These are phyloP conservation scores for Cygnus atratus DNA, from an alignment of 2,113 vertebrate species.

Conservation along the genomic window DNA sequence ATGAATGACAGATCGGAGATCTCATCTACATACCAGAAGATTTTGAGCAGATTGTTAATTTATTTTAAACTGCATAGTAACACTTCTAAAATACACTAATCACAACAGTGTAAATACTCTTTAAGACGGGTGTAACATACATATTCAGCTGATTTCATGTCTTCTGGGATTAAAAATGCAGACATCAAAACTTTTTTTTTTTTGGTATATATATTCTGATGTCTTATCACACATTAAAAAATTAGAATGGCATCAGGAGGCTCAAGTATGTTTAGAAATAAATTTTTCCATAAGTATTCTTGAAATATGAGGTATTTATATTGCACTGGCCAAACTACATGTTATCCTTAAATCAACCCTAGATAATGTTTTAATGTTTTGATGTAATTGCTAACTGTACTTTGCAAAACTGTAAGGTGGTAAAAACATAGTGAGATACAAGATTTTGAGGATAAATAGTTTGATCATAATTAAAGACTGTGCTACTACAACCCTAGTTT, in stretches of 20 bases:
- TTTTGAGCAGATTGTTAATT: constrained; percentile 65
- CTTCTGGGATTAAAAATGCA: constrained; percentile 39
- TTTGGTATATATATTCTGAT: not conserved
- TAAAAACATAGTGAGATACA: not conserved
- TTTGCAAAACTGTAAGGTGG: not conserved
- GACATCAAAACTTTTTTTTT: not conserved
- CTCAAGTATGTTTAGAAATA: not conserved
- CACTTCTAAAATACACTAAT: constrained; percentile 66
- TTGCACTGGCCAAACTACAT: not conserved
- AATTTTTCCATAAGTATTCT: not conserved
- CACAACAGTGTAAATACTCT: constrained; percentile 50
- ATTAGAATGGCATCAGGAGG: not conserved
- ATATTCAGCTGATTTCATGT: constrained; percentile 25
- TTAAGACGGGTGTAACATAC: not conserved
- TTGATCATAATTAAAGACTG: not conserved
- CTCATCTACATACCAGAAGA: constrained; percentile 33
- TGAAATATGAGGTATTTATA: constrained; percentile 1
- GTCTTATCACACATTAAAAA: not conserved
- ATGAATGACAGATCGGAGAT: constrained; percentile 56
- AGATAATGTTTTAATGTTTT: not conserved
- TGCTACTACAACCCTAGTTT: not conserved
- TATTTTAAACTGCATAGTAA: constrained; percentile 68
- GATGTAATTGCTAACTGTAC: not conserved
- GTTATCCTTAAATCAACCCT: constrained; percentile 13
- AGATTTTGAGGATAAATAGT: not conserved